Conservation (phyloP, 2,113 vertebrate genomes). For the Aepyceros melampus region DNA sequence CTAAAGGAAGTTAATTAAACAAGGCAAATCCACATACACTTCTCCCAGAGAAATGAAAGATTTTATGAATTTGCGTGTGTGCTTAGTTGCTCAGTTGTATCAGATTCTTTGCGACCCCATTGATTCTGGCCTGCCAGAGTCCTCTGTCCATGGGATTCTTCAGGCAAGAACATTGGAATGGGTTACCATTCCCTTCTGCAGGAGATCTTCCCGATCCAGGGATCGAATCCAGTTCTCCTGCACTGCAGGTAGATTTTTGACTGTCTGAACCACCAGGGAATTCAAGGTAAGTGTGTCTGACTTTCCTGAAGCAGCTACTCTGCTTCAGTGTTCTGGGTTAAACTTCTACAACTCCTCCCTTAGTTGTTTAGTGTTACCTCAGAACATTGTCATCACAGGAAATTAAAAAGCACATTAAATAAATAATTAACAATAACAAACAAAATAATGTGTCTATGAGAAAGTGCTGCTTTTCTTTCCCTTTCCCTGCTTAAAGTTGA, state of each 20-base stretch:
- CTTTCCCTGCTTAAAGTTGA: not conserved
- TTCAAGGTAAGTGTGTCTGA: not conserved
- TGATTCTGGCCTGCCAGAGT: not conserved
- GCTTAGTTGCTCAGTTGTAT: not conserved
- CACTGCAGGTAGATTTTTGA: not conserved
- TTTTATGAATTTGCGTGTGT: not conserved
- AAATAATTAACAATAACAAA: not conserved
- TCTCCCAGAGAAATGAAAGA: conserved; percentile 16
- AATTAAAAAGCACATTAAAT: conserved; percentile 19
- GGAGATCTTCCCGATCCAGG: not conserved
- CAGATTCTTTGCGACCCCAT: not conserved
- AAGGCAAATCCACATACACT: conserved; percentile 43
- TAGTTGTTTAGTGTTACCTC: not conserved
- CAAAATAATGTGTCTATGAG: not conserved
- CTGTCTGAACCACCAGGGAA: not conserved
- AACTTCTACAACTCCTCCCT: not conserved
- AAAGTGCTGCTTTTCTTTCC: not conserved
- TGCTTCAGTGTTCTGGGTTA: not conserved
- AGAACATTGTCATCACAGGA: conserved; percentile 17
- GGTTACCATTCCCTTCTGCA: not conserved
- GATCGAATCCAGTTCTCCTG: not conserved
- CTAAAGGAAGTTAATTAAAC: conserved; percentile 75
- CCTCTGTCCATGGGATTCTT: not conserved
- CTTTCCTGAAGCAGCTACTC: not conserved
- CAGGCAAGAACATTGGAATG: not conserved